A percentile compares a stretch with the other conserved stretches of the same genome.
Evolutionary conservation across 2,113 vertebrate genomes (phyloP).

Genomic region (Speoplatyrhinus poulsoni): DNA sequence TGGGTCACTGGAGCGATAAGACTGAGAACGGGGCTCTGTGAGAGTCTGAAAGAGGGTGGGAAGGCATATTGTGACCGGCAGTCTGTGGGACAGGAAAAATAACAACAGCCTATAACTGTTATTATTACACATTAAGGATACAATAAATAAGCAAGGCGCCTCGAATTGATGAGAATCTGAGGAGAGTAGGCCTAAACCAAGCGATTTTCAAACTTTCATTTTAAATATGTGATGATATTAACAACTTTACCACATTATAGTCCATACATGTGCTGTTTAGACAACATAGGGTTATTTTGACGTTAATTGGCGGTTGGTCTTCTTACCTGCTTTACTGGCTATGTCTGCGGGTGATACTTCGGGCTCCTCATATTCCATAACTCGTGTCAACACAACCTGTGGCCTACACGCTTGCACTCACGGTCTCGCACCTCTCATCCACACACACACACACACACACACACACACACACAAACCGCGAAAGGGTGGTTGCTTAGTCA

Average conservation of each 20-base stretch:
- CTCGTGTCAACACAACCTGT: slow-evolving; percentile 44
- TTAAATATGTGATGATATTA: too few species aligned
- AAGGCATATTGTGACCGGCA: background rate
- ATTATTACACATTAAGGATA: too few species aligned
- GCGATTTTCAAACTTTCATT: too few species aligned
- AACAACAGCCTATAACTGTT: too few species aligned
- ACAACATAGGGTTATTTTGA: background rate
- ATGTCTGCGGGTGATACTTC: slow-evolving; percentile 51
- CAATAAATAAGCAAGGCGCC: too few species aligned
- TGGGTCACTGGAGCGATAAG: too few species aligned
- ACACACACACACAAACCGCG: slow-evolving; percentile 3
- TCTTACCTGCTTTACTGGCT: slow-evolving; percentile 66
- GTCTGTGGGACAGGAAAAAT: too few species aligned
- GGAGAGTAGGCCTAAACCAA: too few species aligned
- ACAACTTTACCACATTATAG: too few species aligned
- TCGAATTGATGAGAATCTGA: too few species aligned
- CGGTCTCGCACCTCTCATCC: slow-evolving; percentile 28
- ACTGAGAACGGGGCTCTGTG: background rate
- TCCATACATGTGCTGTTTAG: background rate
- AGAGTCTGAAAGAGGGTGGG: slow-evolving; percentile 19
- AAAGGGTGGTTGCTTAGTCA: background rate
- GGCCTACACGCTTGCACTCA: slow-evolving; percentile 8
- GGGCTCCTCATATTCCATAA: slow-evolving; percentile 77
- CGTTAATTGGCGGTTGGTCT: background rate
- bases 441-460: slow-evolving; percentile 17